These are phyloP conservation scores for Peromyscus melanophrys DNA, from an alignment of 2,797 vertebrate genomes.

Conservation along the genomic window DNA sequence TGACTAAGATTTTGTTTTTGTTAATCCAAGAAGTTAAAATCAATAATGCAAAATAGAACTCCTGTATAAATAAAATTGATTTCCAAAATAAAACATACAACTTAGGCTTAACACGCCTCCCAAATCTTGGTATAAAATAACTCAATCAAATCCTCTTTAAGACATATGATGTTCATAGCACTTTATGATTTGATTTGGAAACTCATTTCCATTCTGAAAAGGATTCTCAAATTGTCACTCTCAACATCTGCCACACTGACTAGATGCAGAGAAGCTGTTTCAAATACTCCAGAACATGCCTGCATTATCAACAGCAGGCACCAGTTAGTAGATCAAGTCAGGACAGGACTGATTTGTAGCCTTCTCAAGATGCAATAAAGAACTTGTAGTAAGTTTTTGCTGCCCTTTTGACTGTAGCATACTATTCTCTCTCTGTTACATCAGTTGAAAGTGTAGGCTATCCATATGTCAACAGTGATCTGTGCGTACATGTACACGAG, in stretches of 20 bases:
- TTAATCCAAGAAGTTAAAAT: not conserved
- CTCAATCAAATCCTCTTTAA: slow-evolving; percentile 27
- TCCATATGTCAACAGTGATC: not conserved
- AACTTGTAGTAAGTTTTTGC: not conserved
- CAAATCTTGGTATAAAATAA: not conserved
- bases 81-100: not conserved
- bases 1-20: not conserved
- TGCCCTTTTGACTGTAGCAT: not conserved
- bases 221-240: not conserved
- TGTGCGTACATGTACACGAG: not conserved
- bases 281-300: not conserved
- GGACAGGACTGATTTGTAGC: not conserved
- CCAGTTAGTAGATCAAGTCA: not conserved
- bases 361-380: not conserved
- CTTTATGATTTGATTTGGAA: slow-evolving; percentile 46
- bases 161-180: not conserved
- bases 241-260: slow-evolving; percentile 15
- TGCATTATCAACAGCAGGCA: not conserved
- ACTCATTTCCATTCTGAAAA: slow-evolving; percentile 34
- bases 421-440: not conserved
- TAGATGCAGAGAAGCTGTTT: not conserved
- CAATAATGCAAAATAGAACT: not conserved
- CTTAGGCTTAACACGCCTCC: not conserved
- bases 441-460: not conserved
- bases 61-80: not conserved